phyloP scores from a whole-genome alignment of 1,140 invertebrate species.

The Neomicropteryx cornuta region DNA sequence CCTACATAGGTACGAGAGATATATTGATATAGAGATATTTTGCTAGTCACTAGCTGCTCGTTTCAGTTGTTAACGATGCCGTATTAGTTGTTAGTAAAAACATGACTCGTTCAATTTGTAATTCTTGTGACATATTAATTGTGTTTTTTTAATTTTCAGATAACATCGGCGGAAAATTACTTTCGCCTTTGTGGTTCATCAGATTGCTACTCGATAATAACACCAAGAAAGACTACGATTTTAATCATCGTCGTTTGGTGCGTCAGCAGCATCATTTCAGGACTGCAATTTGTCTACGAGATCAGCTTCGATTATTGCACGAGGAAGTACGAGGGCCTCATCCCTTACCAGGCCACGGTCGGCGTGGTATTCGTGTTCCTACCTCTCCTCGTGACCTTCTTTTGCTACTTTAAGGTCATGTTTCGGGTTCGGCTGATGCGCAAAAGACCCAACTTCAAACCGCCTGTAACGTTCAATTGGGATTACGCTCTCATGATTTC shows the following conservation, averaged over 20 bases:
- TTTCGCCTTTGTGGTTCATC: no score
- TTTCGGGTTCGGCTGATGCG: constrained; percentile 30
- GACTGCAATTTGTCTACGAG: constrained; percentile 42
- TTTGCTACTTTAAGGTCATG: constrained; percentile 35
- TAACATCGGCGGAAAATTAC: no score
- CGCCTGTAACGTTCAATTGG: constrained; percentile 47
- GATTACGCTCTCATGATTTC: constrained; percentile 51
- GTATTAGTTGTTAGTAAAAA: no score
- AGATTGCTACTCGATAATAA: constrained; percentile 4
- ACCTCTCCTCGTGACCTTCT: constrained; percentile 39
- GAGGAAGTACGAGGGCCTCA: constrained; percentile 30
- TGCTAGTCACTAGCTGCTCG: no score
- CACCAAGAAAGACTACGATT: constrained; percentile 36
- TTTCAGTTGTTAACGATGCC: no score
- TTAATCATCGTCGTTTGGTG: constrained; percentile 44
- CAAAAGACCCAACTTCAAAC: constrained; percentile 45
- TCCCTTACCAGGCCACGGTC: constrained; percentile 40
- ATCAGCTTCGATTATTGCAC: constrained; percentile 55
- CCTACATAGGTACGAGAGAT: no score
- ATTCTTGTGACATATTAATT: no score
- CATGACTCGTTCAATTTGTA: no score
- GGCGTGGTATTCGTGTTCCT: constrained; percentile 43
- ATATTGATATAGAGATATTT: no score
- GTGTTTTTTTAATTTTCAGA: no score
- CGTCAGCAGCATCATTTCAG: constrained; percentile 31